These are phyloP conservation scores for Athrips mouffetella DNA, from an alignment of 2,888 invertebrate species.

Conservation along the genomic window DNA sequence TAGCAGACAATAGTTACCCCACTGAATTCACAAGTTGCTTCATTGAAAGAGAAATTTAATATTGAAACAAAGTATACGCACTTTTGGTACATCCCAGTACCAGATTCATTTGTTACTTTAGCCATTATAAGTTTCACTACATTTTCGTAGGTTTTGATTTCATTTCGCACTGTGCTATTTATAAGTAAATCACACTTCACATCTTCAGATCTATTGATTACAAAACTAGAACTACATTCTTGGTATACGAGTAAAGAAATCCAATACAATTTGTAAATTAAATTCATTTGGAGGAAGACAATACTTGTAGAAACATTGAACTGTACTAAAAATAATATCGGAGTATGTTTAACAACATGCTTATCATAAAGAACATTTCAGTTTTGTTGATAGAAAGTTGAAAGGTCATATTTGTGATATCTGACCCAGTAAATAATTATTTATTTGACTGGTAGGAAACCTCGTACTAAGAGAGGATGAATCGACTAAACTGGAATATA, in stretches of 20 bases:
- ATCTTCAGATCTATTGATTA: neutral
- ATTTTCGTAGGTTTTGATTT: conserved; percentile 49
- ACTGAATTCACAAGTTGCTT: neutral
- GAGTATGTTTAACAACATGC: neutral
- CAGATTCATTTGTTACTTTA: conserved; percentile 60
- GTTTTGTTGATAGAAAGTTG: neutral
- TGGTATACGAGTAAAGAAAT: neutral
- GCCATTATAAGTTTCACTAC: conserved; percentile 67
- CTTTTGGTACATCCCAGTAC: conserved; percentile 71
- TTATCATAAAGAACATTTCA: neutral
- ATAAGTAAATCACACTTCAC: neutral
- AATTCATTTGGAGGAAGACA: neutral
- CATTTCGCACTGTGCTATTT: neutral
- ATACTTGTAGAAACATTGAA: neutral
- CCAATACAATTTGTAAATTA: neutral
- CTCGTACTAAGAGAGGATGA: no score
- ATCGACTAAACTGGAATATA: no score
- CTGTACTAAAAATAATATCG: neutral
- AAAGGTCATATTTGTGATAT: neutral
- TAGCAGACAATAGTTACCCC: neutral
- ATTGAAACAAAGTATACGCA: conserved; percentile 31
- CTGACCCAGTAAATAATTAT: neutral
- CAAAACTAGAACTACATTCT: neutral
- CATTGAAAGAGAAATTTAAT: neutral
- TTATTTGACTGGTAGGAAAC: no score